These are phyloP conservation scores for Natator depressus DNA, from an alignment of 2,113 vertebrate species.

Conservation along the genomic window DNA sequence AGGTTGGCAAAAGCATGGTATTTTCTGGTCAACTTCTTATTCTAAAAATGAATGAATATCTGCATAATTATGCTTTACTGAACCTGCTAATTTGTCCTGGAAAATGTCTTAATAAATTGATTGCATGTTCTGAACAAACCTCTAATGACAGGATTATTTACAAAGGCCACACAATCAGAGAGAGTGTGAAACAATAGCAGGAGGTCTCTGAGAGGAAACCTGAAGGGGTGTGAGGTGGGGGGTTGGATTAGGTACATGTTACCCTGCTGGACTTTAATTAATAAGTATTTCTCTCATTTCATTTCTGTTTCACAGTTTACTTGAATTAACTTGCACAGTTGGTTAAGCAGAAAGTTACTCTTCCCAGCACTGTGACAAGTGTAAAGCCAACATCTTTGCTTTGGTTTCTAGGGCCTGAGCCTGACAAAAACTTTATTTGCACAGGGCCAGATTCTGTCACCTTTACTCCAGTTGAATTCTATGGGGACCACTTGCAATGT, in stretches of 20 bases:
- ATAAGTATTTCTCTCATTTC: conserved; percentile 42
- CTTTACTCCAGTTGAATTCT: not conserved
- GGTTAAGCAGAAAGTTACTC: conserved; percentile 21
- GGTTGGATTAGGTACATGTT: not conserved
- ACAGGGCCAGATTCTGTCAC: not conserved
- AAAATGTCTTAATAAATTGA: conserved; percentile 51
- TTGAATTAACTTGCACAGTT: conserved; percentile 69
- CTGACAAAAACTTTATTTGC: not conserved
- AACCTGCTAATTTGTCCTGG: conserved; percentile 45
- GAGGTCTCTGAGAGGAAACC: not conserved
- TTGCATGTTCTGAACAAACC: conserved; percentile 2
- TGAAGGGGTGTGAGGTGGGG: not conserved
- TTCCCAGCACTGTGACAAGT: not conserved
- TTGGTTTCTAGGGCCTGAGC: not conserved
- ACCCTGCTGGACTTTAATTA: conserved; percentile 71
- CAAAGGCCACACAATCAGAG: conserved; percentile 37
- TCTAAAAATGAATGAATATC: conserved; percentile 23
- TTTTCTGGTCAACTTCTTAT: conserved; percentile 2
- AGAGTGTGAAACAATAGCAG: conserved; percentile 1
- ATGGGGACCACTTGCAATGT: not conserved
- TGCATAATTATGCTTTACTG: conserved; percentile 10
- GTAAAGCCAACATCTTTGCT: not conserved
- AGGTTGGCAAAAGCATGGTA: conserved; percentile 24
- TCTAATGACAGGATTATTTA: conserved; percentile 30
- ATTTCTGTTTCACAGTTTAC: conserved; percentile 60